These are phyloP conservation scores for Reinhardtius hippoglossoides DNA, from an alignment of 2,113 vertebrate species.

Conservation along the genomic window DNA sequence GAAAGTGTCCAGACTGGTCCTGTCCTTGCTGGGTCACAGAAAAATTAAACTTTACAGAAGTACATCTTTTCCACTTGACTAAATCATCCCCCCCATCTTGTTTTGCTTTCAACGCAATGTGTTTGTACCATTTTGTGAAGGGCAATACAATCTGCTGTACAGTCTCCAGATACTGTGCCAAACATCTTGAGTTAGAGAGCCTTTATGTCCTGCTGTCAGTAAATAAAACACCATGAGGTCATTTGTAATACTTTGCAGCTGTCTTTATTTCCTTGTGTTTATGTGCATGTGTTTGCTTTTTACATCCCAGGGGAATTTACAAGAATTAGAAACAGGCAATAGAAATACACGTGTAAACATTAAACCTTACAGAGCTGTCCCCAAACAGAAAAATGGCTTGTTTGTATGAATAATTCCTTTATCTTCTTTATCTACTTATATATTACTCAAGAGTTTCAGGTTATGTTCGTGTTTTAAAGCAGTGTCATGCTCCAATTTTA, in stretches of 20 bases:
- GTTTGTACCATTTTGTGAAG: slow-evolving; percentile 45
- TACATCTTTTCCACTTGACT: slow-evolving; percentile 5
- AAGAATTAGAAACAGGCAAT: slow-evolving; percentile 5
- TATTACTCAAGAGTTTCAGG: too few species aligned
- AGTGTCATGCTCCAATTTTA: too few species aligned
- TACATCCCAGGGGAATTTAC: background rate
- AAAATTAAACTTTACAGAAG: slow-evolving; percentile 24
- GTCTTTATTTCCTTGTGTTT: slow-evolving; percentile 17
- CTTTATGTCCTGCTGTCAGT: slow-evolving; percentile 54
- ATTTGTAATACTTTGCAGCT: slow-evolving; percentile 52
- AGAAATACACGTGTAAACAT: background rate
- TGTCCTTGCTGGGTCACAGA: slow-evolving; percentile 21
- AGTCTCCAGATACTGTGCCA: slow-evolving; percentile 69
- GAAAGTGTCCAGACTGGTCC: slow-evolving; percentile 17
- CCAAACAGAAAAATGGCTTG: too few species aligned
- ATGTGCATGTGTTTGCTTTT: background rate
- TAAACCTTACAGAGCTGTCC: background rate
- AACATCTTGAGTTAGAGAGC: slow-evolving; percentile 45
- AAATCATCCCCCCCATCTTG: slow-evolving; percentile 14
- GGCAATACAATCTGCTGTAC: slow-evolving; percentile 59
- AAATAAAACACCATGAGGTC: slow-evolving; percentile 69
- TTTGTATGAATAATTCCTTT: too few species aligned
- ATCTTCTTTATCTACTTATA: too few species aligned
- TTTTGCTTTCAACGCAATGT: slow-evolving; percentile 48
- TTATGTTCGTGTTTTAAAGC: too few species aligned